phyloP scores from a whole-genome alignment of 2,888 invertebrate species.

The Hipparchia sbordonii region DNA sequence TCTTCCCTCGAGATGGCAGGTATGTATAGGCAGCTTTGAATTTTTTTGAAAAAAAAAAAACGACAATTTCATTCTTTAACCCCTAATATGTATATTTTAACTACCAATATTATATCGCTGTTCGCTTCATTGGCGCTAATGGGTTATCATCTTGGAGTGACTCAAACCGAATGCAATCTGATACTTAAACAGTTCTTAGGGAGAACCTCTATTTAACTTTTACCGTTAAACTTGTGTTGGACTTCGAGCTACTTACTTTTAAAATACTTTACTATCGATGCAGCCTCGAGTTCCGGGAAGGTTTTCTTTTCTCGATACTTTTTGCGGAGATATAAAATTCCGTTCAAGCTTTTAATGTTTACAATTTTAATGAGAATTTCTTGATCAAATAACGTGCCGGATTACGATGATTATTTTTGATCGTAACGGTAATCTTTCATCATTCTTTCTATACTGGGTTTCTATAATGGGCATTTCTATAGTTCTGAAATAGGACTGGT shows the following conservation, averaged over 20 bases:
- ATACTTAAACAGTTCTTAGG: slow-evolving; percentile 15
- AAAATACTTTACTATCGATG: slow-evolving; percentile 18
- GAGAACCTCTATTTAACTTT: slow-evolving; percentile 24
- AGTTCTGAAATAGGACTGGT: too few relatives aligned
- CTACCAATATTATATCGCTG: too few relatives aligned
- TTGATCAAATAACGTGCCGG: not conserved
- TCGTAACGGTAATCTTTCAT: too few relatives aligned
- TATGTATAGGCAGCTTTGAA: too few relatives aligned
- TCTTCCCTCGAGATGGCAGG: too few relatives aligned
- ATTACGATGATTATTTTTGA: too few relatives aligned
- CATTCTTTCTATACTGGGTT: too few relatives aligned
- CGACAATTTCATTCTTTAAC: too few relatives aligned
- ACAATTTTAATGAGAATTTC: not conserved
- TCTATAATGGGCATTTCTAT: too few relatives aligned
- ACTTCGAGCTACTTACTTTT: slow-evolving; percentile 18
- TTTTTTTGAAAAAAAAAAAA: too few relatives aligned
- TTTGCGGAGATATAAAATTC: slow-evolving; percentile 4
- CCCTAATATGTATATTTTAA: too few relatives aligned
- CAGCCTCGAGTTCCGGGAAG: slow-evolving; percentile 1
- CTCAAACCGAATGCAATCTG: slow-evolving; percentile 9
- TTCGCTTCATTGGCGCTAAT: slow-evolving; percentile 6
- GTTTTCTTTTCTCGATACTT: slow-evolving; percentile 4
- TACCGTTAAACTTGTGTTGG: slow-evolving; percentile 17
- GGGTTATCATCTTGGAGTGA: slow-evolving; percentile 9
- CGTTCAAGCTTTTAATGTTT: slow-evolving; percentile 8